Conservation (phyloP, 1,140 invertebrate species). For the Aphelinus certus region DNA sequence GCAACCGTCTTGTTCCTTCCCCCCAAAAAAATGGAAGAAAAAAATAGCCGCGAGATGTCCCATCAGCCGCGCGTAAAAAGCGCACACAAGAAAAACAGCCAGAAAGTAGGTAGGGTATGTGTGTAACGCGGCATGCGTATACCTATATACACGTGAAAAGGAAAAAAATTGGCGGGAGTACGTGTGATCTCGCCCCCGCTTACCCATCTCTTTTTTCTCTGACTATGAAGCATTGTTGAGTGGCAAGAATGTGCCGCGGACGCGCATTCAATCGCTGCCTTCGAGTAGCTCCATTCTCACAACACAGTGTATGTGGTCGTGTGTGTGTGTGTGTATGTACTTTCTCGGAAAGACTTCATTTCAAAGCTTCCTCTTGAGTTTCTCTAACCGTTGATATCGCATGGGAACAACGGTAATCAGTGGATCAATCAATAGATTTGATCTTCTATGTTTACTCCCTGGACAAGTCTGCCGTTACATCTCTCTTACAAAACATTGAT, state of each 20-base stretch:
- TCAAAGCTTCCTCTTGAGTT: too few relatives aligned
- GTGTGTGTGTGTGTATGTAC: not conserved
- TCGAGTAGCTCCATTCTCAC: constrained; percentile 20
- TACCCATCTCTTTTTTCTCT: too few relatives aligned
- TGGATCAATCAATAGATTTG: too few relatives aligned
- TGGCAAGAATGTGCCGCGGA: not conserved
- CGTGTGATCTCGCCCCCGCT: constrained; percentile 20
- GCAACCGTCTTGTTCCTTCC: not conserved
- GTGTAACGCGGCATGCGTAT: too few relatives aligned
- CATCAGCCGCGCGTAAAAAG: constrained; percentile 11
- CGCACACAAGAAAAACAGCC: not conserved
- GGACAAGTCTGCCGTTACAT: too few relatives aligned
- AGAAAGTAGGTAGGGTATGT: not conserved
- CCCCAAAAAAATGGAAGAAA: too few relatives aligned
- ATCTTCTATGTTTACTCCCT: too few relatives aligned
- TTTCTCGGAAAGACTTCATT: not conserved
- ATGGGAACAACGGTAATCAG: too few relatives aligned
- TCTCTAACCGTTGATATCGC: too few relatives aligned
- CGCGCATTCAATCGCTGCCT: not conserved
- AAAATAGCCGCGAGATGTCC: constrained; percentile 7
- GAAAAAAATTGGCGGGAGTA: constrained; percentile 19
- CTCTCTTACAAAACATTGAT: too few relatives aligned
- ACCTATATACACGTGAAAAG: too few relatives aligned
- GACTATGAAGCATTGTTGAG: constrained; percentile 7
- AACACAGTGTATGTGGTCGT: not conserved